A percentile compares a stretch with the other conserved stretches of the same genome.
Conservation (phyloP, 2,797 vertebrate genomes). For the Enteromius treurensis region DNA sequence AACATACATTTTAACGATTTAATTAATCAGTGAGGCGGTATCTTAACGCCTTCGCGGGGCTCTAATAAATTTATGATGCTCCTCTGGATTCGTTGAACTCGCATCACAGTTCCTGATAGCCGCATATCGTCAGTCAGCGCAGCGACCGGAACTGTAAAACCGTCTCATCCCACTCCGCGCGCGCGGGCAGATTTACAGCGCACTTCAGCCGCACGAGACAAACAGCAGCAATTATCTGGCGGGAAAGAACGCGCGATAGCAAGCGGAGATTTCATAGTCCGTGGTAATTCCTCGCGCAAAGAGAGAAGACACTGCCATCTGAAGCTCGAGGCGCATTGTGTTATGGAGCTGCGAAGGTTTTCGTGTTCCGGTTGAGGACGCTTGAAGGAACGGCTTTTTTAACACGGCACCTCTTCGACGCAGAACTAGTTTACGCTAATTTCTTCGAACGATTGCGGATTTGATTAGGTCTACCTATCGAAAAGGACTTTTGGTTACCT, state of each 20-base stretch:
- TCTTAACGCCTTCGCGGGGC: neutral
- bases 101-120: constrained; percentile 42
- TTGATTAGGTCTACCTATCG: neutral
- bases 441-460: neutral
- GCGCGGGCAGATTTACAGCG: constrained; percentile 46
- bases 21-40: neutral
- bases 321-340: constrained; percentile 22
- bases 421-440: neutral
- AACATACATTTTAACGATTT: neutral
- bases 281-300: neutral
- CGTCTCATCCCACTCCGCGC: constrained; percentile 27
- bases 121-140: constrained; percentile 32
- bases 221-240: constrained; percentile 54
- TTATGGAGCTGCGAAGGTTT: constrained; percentile 7
- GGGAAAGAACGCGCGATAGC: constrained; percentile 33
- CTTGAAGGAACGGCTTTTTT: constrained; percentile 23
- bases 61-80: constrained; percentile 27
- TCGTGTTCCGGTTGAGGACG: constrained; percentile 31
- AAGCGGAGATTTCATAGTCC: constrained; percentile 8
- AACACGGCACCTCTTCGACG: neutral
- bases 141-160: constrained; percentile 47
- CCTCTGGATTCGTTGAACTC: constrained; percentile 31
- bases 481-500: constrained; percentile 22
- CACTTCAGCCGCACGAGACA: constrained; percentile 51
- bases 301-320: neutral